Conservation (phyloP, 2,113 vertebrate species). For the Osmerus eperlanus region DNA sequence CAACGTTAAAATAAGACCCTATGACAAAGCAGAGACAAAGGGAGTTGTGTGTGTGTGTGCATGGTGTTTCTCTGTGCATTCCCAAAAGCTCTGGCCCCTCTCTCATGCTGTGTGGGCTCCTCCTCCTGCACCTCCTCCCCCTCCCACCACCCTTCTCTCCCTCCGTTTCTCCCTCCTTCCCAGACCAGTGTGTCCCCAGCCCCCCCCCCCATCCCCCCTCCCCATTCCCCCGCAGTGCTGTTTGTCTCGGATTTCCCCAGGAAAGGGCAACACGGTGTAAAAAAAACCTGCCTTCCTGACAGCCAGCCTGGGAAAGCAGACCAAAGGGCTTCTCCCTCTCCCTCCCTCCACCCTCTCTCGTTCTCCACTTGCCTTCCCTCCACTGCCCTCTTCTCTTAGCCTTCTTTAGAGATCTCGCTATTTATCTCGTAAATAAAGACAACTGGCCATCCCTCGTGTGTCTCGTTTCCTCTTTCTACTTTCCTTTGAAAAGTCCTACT, state of each 20-base stretch:
- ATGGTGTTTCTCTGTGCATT: slow-evolving; percentile 27
- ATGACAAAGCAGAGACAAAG: slow-evolving; percentile 40
- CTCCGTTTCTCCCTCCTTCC: slow-evolving; percentile 55
- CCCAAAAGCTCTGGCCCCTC: slow-evolving; percentile 44
- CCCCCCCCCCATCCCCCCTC: slow-evolving; percentile 38
- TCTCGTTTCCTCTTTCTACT: not conserved
- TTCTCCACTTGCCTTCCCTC: slow-evolving; percentile 6
- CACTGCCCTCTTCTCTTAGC: not conserved
- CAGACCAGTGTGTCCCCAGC: slow-evolving; percentile 53
- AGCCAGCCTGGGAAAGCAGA: slow-evolving; percentile 68
- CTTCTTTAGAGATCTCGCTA: slow-evolving; percentile 6
- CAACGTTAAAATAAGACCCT: slow-evolving; percentile 19
- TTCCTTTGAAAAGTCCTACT: not conserved
- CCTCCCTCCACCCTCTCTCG: not conserved
- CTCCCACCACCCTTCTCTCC: slow-evolving; percentile 32
- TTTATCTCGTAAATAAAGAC: not conserved
- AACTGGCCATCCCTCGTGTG: not conserved
- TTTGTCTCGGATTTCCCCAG: slow-evolving; percentile 79
- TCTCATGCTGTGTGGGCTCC: slow-evolving; percentile 56
- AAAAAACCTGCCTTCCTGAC: slow-evolving; percentile 75
- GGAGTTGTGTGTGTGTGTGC: slow-evolving; percentile 36
- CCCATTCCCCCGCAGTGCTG: slow-evolving; percentile 55
- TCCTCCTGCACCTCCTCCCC: slow-evolving; percentile 34
- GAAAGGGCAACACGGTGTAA: slow-evolving; percentile 73
- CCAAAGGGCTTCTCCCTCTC: slow-evolving; percentile 44